Evolutionary conservation across 1,140 invertebrate species (phyloP).

Genomic region (Bombus sibiricus): DNA sequence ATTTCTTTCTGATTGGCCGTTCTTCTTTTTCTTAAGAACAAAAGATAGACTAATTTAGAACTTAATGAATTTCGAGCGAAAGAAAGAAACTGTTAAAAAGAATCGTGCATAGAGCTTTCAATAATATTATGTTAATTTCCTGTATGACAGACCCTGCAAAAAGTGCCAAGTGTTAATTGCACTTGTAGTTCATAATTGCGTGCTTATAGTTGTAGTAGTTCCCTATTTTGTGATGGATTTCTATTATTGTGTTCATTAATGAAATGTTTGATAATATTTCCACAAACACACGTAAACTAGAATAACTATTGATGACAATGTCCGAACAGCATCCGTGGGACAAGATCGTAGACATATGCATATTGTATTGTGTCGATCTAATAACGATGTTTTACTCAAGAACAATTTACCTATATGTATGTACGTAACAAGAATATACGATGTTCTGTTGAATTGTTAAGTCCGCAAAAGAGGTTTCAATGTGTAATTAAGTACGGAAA

Average conservation of each 20-base stretch:
- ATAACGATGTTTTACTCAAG: not conserved
- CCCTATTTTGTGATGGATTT: constrained; percentile 40
- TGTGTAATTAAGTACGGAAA: constrained; percentile 6
- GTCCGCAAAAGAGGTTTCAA: not conserved
- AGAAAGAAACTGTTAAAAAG: not conserved
- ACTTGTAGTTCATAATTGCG: constrained; percentile 36
- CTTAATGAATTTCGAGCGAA: not conserved
- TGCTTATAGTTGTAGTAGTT: constrained; percentile 37
- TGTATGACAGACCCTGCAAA: constrained; percentile 1
- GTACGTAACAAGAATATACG: constrained; percentile 26
- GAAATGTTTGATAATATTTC: constrained; percentile 35
- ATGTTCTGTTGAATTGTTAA: constrained; percentile 7
- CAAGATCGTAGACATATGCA: not conserved
- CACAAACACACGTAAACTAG: not conserved
- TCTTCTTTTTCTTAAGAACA: constrained; percentile 11
- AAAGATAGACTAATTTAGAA: not conserved
- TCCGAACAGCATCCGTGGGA: not conserved
- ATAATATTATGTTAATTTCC: constrained; percentile 7
- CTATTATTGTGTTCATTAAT: constrained; percentile 53
- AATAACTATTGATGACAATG: not conserved
- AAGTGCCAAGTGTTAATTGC: constrained; percentile 50
- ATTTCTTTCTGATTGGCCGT: constrained; percentile 45
- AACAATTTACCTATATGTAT: not conserved
- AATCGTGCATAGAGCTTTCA: not conserved
- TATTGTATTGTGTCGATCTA: not conserved